Evolutionary conservation across 64 coral and sea anemone genomes (phyloP), one percentile per base, ranked within the genome.

Genomic region (Platygyra sinensis): DNA sequence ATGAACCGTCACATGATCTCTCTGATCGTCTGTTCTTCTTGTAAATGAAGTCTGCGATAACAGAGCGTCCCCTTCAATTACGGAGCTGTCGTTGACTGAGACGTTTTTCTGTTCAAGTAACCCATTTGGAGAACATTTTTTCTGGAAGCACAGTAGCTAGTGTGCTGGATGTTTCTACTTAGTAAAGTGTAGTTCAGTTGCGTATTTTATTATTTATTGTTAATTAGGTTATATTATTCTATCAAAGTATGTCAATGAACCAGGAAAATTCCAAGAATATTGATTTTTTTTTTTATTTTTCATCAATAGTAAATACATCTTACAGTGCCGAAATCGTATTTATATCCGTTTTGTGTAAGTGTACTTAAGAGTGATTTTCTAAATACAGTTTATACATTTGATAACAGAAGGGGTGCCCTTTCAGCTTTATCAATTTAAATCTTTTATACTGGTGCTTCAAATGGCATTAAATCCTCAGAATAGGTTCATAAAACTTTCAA

Each of bases 11-110:
- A 30, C 91, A 93, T 11, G 95, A 96, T 28, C 81, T 96, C 10
- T 94, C 91, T 8, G 95, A 96, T 92, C 93, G 95, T 13, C 84
- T 96, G 72, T 96, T 96, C 59, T 96, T 96, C 84, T 52, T 96
- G 78, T 96, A 93, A 88, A 76, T 71, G 22, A 16, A 24, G 67
- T 50, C 11, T 49, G 8, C 27, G 10, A 16, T n/a, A 30, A 65
- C 17, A 82, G 31, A 42, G 13, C 17, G 20, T 64, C 0, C 1
- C 54, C 11, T 57, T 12, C 54, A 57, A 5, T 18, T 65, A 64
- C 15, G 60, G 15, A 5, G 42, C 42, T 42, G 14, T 33, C 10
- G 30, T 39, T 60, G 17, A 33, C 63, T 27, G 18, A 62, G 19
- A 50, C 5, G 49, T 24, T 19, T 15, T 42, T 7, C 38, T 51